Conservation (phyloP, 2,888 invertebrate genomes). For the Emmelina monodactyla region DNA sequence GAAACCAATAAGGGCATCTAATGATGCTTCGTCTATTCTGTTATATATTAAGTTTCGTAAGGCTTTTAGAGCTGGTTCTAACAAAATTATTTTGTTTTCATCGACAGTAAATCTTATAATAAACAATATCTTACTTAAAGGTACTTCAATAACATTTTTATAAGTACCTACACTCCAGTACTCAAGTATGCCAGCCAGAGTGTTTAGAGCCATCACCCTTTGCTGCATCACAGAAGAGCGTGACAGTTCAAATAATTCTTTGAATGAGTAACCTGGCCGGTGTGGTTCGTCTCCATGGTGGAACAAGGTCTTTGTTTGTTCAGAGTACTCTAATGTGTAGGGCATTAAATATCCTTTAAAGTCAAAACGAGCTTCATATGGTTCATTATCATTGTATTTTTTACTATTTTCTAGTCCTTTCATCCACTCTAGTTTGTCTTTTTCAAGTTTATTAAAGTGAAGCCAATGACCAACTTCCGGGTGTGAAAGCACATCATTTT, state of each 20-base stretch:
- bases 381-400: conserved; percentile 60
- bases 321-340: conserved; percentile 68
- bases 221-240: conserved; percentile 84
- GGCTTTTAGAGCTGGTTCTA: conserved; percentile 79
- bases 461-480: conserved; percentile 77
- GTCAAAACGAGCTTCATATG: conserved; percentile 84
- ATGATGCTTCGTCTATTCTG: conserved; percentile 78
- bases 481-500: conserved; percentile 66
- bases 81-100: conserved; percentile 76
- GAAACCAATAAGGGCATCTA: conserved; percentile 74
- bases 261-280: conserved; percentile 88
- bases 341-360: conserved; percentile 82
- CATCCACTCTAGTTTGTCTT: conserved; percentile 90
- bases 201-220: conserved; percentile 79
- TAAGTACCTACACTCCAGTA: conserved; percentile 79
- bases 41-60: conserved; percentile 78
- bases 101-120: conserved; percentile 86
- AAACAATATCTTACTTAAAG: conserved; percentile 80
- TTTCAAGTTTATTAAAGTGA: conserved; percentile 86
- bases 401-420: conserved; percentile 69
- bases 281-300: conserved; percentile 94
- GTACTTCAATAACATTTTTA: conserved; percentile 76
- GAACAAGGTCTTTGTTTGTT: conserved; percentile 72
- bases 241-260: conserved; percentile 84
- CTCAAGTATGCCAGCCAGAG: conserved; percentile 79